Base-by-base conservation (phyloP, 2,113 vertebrate species). In the Taxidea taxus region DNA sequence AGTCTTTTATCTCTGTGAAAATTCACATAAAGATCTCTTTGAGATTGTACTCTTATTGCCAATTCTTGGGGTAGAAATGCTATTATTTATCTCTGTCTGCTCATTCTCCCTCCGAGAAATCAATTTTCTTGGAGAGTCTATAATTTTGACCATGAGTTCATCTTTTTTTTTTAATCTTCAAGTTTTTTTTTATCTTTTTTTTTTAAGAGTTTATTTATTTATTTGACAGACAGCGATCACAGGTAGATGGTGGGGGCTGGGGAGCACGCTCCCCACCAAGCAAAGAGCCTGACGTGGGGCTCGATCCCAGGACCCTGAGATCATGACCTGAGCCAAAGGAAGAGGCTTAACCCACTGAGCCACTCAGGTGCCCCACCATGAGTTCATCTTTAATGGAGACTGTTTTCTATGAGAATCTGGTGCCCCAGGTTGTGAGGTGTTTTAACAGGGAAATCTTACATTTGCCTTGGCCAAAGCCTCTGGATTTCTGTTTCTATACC, bases 21-120 rank as follows among this genome's bases (percentile, higher is more conserved):
- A 83, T 78, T 90, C 20, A 83, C 27, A 82, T 27, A 75, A 82
- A 95, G 51, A 42, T 78, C 16, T 93, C 58, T 92, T 89, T 94
- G 49, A 95, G 13, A 64, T 31, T 81, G 16, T 66, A 81, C 6
- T 85, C 49, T 90, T 72, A 77, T 42, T 34, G 3, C 21, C 3
- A 47, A 7, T 60, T 82, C 56, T 81, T 58, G 27, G 42, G 4
- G 42, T 9, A 70, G 60, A 93, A 34, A 95, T 68, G 58, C 37
- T 89, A 84, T 74, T 92, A 78, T 8, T 70, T 72, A 62, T 13
- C 74, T 56, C 66, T 87, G 60, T 58, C 89, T 92, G 54, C 14
- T 91, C 72, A 84, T 66, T 93, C 16, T 60, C 87, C 23, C 21
- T 49, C 62, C 5, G 25, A 1, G 39, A 77, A 75, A 83, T 66